Conservation (phyloP, 2,888 invertebrate genomes). For the Eristalis pertinax region DNA sequence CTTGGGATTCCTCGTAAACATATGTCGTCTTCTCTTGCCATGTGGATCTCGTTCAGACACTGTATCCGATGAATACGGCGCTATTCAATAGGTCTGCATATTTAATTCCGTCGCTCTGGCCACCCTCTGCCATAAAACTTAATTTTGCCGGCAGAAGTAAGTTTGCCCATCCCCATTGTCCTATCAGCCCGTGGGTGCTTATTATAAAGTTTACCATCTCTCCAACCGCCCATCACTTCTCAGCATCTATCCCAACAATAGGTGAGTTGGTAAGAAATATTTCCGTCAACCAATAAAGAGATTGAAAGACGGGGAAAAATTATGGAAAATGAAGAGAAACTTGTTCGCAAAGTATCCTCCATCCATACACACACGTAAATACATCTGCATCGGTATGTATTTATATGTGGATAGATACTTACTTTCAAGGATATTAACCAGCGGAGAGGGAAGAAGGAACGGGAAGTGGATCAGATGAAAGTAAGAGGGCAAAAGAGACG, state of each 20-base stretch:
- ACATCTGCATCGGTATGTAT: neutral
- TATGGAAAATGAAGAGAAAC: slow-evolving; percentile 70
- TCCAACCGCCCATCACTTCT: slow-evolving; percentile 2
- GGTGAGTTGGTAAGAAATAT: slow-evolving; percentile 67
- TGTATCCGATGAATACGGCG: neutral
- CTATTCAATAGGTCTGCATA: slow-evolving; percentile 25
- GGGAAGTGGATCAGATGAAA: slow-evolving; percentile 4
- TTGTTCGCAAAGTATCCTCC: slow-evolving; percentile 58
- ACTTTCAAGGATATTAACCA: slow-evolving; percentile 60
- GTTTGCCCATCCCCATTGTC: slow-evolving; percentile 40
- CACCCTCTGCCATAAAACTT: slow-evolving; percentile 30
- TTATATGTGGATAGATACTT: neutral
- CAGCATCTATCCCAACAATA: slow-evolving; percentile 48
- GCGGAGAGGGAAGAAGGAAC: neutral
- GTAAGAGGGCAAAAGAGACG: neutral
- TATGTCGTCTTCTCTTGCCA: neutral
- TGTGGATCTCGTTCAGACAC: neutral
- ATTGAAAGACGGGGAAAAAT: slow-evolving; percentile 59
- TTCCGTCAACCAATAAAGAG: slow-evolving; percentile 70
- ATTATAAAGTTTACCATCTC: slow-evolving; percentile 61
- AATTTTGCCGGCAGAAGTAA: slow-evolving; percentile 50
- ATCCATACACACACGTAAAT: neutral
- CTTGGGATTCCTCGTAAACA: slow-evolving; percentile 24
- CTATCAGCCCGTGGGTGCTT: slow-evolving; percentile 53
- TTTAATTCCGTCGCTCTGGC: slow-evolving; percentile 33